A percentile compares a stretch with the other conserved stretches of the same genome.
phyloP scores from a whole-genome alignment of 2,113 vertebrate genomes.

The Oreocharis arfaki region DNA sequence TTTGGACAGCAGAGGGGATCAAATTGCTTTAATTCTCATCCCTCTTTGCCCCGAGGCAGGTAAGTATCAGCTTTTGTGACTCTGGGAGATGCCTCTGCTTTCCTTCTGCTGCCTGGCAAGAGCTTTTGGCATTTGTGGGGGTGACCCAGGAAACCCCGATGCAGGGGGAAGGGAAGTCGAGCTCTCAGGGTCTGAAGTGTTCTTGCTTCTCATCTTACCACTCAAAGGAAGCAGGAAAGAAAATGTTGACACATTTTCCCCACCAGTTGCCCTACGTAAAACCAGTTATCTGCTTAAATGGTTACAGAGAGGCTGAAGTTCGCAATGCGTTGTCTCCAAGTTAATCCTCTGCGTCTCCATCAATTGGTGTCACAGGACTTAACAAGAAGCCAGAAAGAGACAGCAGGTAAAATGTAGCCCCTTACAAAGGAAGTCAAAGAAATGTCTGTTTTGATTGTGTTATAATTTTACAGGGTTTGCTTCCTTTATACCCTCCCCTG shows the following conservation, averaged over 20 bases:
- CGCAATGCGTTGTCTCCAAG: not conserved
- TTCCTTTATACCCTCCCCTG: not conserved
- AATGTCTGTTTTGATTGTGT: not conserved
- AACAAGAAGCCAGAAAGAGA: not conserved
- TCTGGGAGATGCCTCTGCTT: not conserved
- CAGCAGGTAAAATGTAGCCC: not conserved
- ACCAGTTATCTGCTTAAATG: conserved; percentile 25
- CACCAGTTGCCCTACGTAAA: conserved; percentile 17
- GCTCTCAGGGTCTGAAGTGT: not conserved
- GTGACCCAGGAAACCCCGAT: not conserved
- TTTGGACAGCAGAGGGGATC: not conserved
- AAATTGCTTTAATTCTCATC: not conserved
- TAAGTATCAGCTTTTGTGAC: not conserved
- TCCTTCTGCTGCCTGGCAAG: not conserved
- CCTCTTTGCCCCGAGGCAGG: not conserved
- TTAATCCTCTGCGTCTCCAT: conserved; percentile 43
- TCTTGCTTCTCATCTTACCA: conserved; percentile 34
- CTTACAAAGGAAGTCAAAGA: not conserved
- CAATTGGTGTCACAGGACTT: not conserved
- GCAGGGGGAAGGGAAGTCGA: not conserved
- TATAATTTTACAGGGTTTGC: not conserved
- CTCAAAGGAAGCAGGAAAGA: conserved; percentile 23
- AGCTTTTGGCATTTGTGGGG: not conserved
- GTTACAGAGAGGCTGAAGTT: not conserved
- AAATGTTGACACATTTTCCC: conserved; percentile 24